Evolutionary conservation across 2,888 invertebrate genomes (phyloP).

Genomic region (Cantharis rustica): DNA sequence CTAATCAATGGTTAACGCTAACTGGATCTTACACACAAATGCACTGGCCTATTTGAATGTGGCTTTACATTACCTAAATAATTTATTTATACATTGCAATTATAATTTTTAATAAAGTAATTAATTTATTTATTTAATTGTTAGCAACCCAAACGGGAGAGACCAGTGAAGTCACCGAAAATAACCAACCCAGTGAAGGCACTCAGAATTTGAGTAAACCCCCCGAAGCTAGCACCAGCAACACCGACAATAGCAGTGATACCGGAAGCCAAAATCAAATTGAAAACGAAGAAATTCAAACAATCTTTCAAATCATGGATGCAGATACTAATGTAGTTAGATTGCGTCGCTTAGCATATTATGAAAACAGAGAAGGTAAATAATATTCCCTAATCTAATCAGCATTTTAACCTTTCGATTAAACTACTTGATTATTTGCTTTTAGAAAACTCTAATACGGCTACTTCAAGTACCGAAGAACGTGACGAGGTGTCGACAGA

Average conservation of each 20-base stretch:
- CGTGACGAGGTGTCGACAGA: background rate
- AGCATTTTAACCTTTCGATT: background rate
- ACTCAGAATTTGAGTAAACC: conserved; percentile 39
- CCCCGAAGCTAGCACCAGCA: conserved; percentile 35
- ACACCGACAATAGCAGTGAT: background rate
- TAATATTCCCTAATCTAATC: background rate
- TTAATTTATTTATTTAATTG: background rate
- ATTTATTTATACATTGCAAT: no score
- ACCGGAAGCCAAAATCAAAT: background rate
- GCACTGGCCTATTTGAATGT: no score
- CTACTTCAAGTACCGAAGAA: conserved; percentile 4
- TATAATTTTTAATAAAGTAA: background rate
- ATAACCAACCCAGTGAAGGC: conserved; percentile 36
- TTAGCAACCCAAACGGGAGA: conserved; percentile 46
- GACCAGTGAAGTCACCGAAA: conserved; percentile 49
- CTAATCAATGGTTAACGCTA: no score
- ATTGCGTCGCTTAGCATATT: conserved; percentile 54
- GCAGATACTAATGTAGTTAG: conserved; percentile 55
- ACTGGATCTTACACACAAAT: no score
- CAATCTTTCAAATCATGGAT: conserved; percentile 66
- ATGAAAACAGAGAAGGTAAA: conserved; percentile 38
- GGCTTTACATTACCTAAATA: no score
- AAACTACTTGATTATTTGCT: background rate
- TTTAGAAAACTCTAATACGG: background rate
- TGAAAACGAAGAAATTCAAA: conserved; percentile 49